phyloP scores from a whole-genome alignment of 1,140 invertebrate species.

The Parasteatoda tepidariorum region DNA sequence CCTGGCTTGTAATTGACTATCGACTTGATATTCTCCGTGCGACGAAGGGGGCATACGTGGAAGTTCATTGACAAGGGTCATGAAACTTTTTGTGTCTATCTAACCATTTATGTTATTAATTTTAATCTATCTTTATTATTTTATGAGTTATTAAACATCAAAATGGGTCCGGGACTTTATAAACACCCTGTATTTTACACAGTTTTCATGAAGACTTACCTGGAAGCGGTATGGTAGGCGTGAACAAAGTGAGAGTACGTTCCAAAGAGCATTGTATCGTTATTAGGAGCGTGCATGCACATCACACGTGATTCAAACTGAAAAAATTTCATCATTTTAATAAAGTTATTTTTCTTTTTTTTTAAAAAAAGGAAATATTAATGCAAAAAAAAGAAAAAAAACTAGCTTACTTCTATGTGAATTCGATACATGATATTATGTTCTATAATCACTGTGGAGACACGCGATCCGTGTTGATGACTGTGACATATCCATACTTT shows the following conservation, averaged over 20 bases:
- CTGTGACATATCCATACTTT: slow-evolving; percentile 70
- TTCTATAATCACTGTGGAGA: slow-evolving; percentile 66
- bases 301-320: slow-evolving; percentile 71
- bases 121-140: too few relatives aligned
- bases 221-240: slow-evolving; percentile 66
- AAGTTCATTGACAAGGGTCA: too few relatives aligned
- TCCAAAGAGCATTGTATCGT: slow-evolving; percentile 69
- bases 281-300: slow-evolving; percentile 67
- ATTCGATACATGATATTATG: slow-evolving; percentile 68
- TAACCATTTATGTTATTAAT: too few relatives aligned
- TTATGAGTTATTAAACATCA: too few relatives aligned
- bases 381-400: background rate
- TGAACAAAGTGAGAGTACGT: slow-evolving; percentile 70
- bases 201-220: too few relatives aligned
- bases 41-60: too few relatives aligned
- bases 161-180: too few relatives aligned
- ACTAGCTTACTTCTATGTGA: slow-evolving; percentile 67
- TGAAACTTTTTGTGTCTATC: too few relatives aligned
- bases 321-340: slow-evolving; percentile 2
- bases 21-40: too few relatives aligned
- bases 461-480: slow-evolving; percentile 66
- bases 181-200: too few relatives aligned
- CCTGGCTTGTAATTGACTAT: too few relatives aligned
- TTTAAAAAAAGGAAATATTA: background rate
- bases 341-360: background rate